These are phyloP conservation scores for Pyrgus malvae DNA, from an alignment of 2,888 invertebrate species.

Conservation along the genomic window DNA sequence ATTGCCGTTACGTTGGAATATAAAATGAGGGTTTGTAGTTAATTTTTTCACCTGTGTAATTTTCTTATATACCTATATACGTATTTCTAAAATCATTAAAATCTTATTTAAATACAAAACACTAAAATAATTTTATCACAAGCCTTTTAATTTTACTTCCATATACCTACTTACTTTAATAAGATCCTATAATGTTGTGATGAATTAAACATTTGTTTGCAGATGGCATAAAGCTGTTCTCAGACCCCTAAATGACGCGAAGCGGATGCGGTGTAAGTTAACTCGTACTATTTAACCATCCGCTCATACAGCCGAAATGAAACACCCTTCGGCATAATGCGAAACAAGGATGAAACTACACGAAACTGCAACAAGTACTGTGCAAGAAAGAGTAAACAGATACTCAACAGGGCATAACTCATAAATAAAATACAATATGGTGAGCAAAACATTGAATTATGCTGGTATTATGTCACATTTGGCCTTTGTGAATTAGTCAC, in stretches of 20 bases:
- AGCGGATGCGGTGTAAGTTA: constrained; percentile 79
- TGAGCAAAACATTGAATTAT: constrained; percentile 83
- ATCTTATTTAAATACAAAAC: too few species aligned
- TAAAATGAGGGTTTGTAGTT: too few species aligned
- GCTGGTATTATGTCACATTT: constrained; percentile 82
- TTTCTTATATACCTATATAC: too few species aligned
- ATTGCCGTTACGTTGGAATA: too few species aligned
- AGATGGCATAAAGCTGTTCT: constrained; percentile 50
- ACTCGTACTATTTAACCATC: constrained; percentile 80
- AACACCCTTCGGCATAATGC: constrained; percentile 57
- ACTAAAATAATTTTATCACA: too few species aligned
- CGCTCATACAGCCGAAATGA: constrained; percentile 72
- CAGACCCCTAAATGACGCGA: constrained; percentile 72
- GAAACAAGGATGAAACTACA: constrained; percentile 53
- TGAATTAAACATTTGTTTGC: too few species aligned
- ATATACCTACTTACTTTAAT: too few species aligned
- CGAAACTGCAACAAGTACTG: constrained; percentile 22
- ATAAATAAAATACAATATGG: constrained; percentile 83
- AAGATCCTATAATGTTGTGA: too few species aligned
- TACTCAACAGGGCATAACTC: constrained; percentile 75
- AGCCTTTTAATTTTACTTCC: too few species aligned
- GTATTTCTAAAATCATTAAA: too few species aligned
- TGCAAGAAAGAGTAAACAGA: constrained; percentile 49
- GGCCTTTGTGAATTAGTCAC: constrained; percentile 80
- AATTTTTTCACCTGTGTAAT: too few species aligned